These are phyloP conservation scores for Chlorospingus flavigularis DNA, from an alignment of 2,797 vertebrate genomes.

Conservation along the genomic window DNA sequence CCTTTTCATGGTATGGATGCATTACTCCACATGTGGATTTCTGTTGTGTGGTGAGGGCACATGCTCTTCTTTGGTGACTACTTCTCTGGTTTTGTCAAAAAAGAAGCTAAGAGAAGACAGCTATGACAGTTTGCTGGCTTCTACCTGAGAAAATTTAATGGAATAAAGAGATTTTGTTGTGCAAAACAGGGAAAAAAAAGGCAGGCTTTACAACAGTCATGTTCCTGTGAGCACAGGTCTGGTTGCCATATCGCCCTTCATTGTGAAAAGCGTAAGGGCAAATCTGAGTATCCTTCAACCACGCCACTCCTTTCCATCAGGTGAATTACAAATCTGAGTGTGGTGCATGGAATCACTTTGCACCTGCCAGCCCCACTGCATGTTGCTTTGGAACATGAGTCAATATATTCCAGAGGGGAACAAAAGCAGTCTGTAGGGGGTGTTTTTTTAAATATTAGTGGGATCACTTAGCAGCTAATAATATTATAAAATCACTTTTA, in stretches of 20 bases:
- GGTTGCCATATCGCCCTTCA: not conserved
- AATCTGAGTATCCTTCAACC: not conserved
- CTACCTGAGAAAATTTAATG: not conserved
- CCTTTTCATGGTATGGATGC: not conserved
- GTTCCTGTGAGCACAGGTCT: not conserved
- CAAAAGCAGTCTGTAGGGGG: not conserved
- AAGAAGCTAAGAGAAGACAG: not conserved
- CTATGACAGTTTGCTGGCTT: not conserved
- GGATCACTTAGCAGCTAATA: not conserved
- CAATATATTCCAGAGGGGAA: not conserved
- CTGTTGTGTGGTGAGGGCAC: not conserved
- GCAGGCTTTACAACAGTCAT: not conserved
- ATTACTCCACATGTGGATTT: not conserved
- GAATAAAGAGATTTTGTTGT: not conserved
- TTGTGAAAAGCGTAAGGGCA: not conserved
- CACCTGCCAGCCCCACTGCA: not conserved
- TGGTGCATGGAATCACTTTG: not conserved
- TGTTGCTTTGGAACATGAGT: not conserved
- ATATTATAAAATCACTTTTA: not conserved
- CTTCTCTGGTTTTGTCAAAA: not conserved
- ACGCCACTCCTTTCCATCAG: not conserved
- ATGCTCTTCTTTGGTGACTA: not conserved
- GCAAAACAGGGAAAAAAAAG: not conserved
- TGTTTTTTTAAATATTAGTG: not conserved
- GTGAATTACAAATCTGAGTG: not conserved